phyloP scores from a whole-genome alignment of 1,140 invertebrate genomes.

The Bombus waltoni region DNA sequence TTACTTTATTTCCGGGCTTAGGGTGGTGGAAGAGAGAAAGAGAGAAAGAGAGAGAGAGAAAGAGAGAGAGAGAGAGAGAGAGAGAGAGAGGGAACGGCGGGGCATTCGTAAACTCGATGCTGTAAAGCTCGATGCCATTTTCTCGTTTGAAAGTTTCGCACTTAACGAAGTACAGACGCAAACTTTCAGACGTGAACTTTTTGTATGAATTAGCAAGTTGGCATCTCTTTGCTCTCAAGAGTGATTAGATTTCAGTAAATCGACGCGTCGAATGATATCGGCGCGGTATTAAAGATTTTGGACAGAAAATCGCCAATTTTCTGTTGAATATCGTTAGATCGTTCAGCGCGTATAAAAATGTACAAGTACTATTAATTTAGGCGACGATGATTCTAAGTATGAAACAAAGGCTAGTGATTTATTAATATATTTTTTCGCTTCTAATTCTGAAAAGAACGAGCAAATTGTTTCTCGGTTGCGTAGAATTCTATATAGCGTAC shows the following conservation, averaged over 20 bases:
- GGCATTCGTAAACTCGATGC: slow-evolving; percentile 35
- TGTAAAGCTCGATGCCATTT: slow-evolving; percentile 39
- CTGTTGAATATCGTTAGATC: background rate
- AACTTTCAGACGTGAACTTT: slow-evolving; percentile 46
- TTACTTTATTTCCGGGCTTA: slow-evolving; percentile 42
- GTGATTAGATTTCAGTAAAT: background rate
- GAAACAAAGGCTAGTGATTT: no score
- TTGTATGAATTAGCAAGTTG: slow-evolving; percentile 49
- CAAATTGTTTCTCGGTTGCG: no score
- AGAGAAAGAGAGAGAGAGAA: no score
- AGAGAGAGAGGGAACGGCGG: background rate
- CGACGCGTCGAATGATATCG: slow-evolving; percentile 21
- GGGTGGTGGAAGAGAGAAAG: background rate
- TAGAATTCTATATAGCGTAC: no score
- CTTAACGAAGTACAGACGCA: slow-evolving; percentile 23
- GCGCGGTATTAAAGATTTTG: background rate
- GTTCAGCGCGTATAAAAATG: no score
- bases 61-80: no score
- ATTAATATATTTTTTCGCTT: no score
- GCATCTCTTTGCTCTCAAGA: slow-evolving; percentile 5
- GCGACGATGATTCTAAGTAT: no score
- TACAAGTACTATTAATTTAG: no score
- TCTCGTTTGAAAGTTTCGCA: slow-evolving; percentile 45
- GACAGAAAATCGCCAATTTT: background rate
- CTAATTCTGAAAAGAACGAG: no score